A percentile compares a stretch with the other conserved stretches of the same genome.
Conservation (phyloP, 2,888 invertebrate genomes). For the Candidula unifasciata region DNA sequence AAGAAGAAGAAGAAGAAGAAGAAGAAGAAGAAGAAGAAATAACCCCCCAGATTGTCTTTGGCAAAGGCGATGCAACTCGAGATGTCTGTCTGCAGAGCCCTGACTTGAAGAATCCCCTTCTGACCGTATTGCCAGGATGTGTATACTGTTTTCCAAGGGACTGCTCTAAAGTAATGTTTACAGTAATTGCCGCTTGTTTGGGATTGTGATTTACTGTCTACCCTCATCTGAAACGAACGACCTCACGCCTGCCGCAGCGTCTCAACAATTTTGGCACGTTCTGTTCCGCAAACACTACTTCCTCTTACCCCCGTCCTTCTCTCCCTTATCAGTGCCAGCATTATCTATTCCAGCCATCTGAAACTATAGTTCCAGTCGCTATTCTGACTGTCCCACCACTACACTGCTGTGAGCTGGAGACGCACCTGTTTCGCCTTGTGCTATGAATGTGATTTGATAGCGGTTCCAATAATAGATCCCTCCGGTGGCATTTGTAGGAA, state of each 20-base stretch:
- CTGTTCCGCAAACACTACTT: neutral
- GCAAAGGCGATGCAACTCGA: no score
- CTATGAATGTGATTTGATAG: neutral
- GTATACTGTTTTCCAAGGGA: neutral
- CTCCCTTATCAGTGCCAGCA: neutral
- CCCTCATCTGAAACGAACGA: neutral
- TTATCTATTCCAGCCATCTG: neutral
- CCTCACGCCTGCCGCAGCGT: neutral
- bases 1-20: no score
- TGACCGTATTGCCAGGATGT: neutral
- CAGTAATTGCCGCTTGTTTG: neutral
- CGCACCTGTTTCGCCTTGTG: neutral
- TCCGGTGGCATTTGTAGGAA: constrained; percentile 33
- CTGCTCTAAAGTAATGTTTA: neutral
- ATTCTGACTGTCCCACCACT: no score
- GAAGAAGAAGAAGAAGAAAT: no score
- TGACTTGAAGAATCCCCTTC: no score
- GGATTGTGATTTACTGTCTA: neutral
- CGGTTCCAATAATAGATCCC: neutral
- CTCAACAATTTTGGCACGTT: neutral
- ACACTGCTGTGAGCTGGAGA: no score
- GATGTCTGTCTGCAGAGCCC: no score
- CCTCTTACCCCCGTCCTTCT: neutral
- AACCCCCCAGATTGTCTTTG: no score
- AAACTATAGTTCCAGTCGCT: no score